Percentiles rank a stretch among this genome's conserved stretches.
phyloP scores from a whole-genome alignment of 2,797 vertebrate genomes.

The Dryobates pubescens region DNA sequence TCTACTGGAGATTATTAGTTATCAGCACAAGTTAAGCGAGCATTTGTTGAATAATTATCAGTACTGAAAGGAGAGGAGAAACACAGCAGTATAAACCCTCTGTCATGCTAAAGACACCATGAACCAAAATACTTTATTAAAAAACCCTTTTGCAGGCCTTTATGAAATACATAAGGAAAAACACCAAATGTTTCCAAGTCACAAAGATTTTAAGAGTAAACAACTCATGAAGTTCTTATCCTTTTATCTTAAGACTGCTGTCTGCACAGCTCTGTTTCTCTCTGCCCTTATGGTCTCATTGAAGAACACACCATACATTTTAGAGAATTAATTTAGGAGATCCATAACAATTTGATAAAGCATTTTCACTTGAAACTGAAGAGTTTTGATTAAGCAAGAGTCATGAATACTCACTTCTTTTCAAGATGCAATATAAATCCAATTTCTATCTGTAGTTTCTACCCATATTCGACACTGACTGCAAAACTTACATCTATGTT shows the following conservation, averaged over 20 bases:
- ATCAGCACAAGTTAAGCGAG: not conserved
- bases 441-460: not conserved
- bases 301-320: not conserved
- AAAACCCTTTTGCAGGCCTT: not conserved
- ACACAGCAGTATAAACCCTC: not conserved
- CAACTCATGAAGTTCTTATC: not conserved
- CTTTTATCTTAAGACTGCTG: not conserved
- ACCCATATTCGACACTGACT: not conserved
- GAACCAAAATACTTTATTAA: not conserved
- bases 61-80: not conserved
- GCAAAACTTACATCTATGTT: not conserved
- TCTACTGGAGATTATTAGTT: not conserved
- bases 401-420: not conserved
- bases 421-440: not conserved
- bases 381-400: not conserved
- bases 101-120: not conserved
- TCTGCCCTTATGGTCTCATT: not conserved
- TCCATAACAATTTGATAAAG: not conserved
- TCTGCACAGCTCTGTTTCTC: not conserved
- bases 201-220: not conserved
- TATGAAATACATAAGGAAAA: not conserved
- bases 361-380: not conserved
- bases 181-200: not conserved
- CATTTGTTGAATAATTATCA: not conserved
- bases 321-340: not conserved